A percentile compares a stretch with the other conserved stretches of the same genome.
Evolutionary conservation across 1,140 invertebrate genomes (phyloP).

Genomic region (Bombus pyrosoma): DNA sequence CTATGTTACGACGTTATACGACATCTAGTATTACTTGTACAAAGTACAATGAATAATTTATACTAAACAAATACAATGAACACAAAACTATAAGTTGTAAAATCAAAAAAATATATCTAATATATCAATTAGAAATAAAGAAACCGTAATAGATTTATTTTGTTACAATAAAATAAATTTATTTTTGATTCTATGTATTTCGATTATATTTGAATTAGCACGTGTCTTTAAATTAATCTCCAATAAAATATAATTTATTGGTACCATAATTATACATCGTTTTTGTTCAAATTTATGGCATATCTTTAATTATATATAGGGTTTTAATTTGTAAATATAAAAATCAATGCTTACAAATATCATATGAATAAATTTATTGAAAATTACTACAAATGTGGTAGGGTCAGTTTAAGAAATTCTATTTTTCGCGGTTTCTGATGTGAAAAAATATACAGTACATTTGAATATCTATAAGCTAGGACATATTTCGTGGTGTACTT

Average conservation of each 20-base stretch:
- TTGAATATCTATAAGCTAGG: slow-evolving; percentile 2
- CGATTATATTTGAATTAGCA: background rate
- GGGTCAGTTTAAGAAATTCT: background rate
- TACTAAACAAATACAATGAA: background rate
- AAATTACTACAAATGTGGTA: background rate
- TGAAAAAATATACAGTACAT: background rate
- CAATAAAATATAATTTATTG: background rate
- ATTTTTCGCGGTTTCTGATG: slow-evolving; percentile 14
- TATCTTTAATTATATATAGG: background rate
- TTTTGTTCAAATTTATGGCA: background rate
- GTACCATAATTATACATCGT: background rate
- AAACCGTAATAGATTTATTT: background rate
- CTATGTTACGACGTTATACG: background rate
- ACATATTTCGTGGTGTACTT: slow-evolving; percentile 34
- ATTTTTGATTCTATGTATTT: background rate
- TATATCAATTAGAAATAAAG: background rate
- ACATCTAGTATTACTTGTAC: background rate
- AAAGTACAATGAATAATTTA: background rate
- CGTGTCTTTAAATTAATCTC: background rate
- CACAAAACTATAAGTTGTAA: background rate
- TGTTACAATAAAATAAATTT: background rate
- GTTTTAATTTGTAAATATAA: background rate
- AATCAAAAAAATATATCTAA: background rate
- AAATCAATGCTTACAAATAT: background rate
- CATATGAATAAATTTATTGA: background rate